Conservation (phyloP, 2,797 vertebrate genomes). For the Buphagus erythrorhynchus region DNA sequence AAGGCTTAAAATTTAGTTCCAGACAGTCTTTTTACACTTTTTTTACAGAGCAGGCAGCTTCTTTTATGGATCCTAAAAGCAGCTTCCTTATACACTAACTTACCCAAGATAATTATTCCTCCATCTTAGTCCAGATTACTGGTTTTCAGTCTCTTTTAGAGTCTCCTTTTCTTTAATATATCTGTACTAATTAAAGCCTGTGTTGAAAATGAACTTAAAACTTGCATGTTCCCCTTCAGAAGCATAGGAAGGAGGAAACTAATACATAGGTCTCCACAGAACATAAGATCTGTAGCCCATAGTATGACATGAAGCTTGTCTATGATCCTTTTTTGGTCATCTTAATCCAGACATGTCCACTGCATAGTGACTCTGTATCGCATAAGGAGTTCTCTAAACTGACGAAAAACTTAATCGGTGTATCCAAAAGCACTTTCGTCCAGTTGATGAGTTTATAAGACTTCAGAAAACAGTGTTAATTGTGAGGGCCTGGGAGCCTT, state of each 20-base stretch:
- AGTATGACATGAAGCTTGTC: background rate
- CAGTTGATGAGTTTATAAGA: background rate
- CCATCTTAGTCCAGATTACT: background rate
- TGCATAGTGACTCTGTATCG: background rate
- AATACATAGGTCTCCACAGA: background rate
- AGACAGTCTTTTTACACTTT: background rate
- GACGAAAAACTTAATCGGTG: background rate
- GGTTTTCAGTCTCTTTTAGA: background rate
- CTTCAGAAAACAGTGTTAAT: background rate
- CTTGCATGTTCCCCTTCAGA: background rate
- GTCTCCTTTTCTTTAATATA: background rate
- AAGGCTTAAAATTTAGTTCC: background rate
- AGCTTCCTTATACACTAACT: background rate
- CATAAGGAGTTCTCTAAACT: background rate
- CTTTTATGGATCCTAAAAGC: background rate
- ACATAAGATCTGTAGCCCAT: background rate
- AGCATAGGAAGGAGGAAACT: background rate
- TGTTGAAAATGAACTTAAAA: background rate
- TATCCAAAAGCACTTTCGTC: background rate
- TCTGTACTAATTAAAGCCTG: background rate
- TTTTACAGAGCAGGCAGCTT: background rate
- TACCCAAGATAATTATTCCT: background rate
- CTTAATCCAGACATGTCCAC: background rate
- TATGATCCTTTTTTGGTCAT: rapidly evolving
- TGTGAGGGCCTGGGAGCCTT: background rate